A percentile compares a stretch with the other conserved stretches of the same genome.
Evolutionary conservation across 2,888 invertebrate genomes (phyloP).

Genomic region (Pegoplata infirma): DNA sequence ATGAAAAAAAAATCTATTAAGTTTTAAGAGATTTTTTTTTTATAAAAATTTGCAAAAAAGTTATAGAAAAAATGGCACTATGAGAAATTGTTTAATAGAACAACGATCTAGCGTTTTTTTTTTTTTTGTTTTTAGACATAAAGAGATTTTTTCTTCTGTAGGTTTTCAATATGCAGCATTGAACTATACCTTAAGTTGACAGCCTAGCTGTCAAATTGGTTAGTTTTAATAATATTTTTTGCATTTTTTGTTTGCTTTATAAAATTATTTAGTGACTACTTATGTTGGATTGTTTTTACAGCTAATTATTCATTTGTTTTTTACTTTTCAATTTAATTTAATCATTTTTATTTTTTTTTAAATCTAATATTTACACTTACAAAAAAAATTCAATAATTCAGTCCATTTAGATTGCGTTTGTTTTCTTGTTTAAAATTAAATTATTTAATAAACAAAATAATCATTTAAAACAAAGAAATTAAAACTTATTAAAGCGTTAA

Average conservation of each 20-base stretch:
- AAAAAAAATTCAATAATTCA: constrained; percentile 75
- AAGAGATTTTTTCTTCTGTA: not conserved
- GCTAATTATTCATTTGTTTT: too few species aligned
- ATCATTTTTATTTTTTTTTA: constrained; percentile 36
- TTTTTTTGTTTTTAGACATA: not conserved
- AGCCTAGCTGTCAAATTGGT: constrained; percentile 61
- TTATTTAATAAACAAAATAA: constrained; percentile 49
- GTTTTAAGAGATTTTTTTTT: not conserved
- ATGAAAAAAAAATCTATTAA: not conserved
- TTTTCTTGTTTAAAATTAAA: constrained; percentile 61
- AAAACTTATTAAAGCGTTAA: constrained; percentile 74
- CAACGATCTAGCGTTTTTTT: constrained; percentile 24
- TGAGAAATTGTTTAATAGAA: constrained; percentile 43
- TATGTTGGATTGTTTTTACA: too few species aligned
- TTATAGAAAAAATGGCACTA: constrained; percentile 46
- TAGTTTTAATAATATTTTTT: constrained; percentile 15
- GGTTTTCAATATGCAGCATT: not conserved
- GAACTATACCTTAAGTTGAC: constrained; percentile 47
- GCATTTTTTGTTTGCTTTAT: not conserved
- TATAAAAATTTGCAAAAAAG: not conserved
- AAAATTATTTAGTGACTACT: constrained; percentile 55
- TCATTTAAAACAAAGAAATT: constrained; percentile 56
- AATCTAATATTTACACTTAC: constrained; percentile 74
- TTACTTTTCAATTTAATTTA: constrained; percentile 34
- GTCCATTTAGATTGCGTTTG: constrained; percentile 76